Evolutionary conservation across 2,888 invertebrate species (phyloP).

Genomic region (Pogonocherus hispidulus): DNA sequence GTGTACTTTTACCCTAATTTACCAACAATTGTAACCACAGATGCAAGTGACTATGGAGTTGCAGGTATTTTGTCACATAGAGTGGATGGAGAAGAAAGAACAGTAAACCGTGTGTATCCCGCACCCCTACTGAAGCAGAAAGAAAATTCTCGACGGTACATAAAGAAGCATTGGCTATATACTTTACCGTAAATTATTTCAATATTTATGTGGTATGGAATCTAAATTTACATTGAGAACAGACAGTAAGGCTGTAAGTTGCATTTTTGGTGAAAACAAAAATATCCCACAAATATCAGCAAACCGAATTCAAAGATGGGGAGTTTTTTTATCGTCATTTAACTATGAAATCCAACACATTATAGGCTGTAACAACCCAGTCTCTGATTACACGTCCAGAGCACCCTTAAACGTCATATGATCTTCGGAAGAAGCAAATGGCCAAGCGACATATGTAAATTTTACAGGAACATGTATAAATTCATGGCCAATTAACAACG

Average conservation of each 20-base stretch:
- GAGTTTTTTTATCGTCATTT: constrained; percentile 34
- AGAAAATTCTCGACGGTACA: constrained; percentile 36
- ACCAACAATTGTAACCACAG: constrained; percentile 39
- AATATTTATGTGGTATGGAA: constrained; percentile 36
- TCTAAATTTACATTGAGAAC: constrained; percentile 35
- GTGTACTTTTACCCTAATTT: constrained; percentile 44
- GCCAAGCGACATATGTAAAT: neutral
- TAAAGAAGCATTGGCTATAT: constrained; percentile 40
- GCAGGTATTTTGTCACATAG: constrained; percentile 33
- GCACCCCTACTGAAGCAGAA: constrained; percentile 38
- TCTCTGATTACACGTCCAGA: constrained; percentile 34
- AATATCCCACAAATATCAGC: constrained; percentile 33
- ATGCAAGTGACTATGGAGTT: constrained; percentile 39
- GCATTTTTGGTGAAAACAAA: constrained; percentile 31
- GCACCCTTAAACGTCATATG: constrained; percentile 2
- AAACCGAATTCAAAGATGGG: constrained; percentile 42
- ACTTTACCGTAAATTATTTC: constrained; percentile 39
- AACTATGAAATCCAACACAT: constrained; percentile 35
- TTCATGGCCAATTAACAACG: constrained; percentile 6
- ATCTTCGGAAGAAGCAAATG: neutral
- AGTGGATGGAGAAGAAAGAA: constrained; percentile 37
- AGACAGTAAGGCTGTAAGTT: constrained; percentile 27
- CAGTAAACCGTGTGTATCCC: constrained; percentile 40
- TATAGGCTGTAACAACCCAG: constrained; percentile 32
- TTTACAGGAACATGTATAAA: constrained; percentile 5